Conservation (phyloP, 1,140 invertebrate genomes). For the Platyscapa corneri region DNA sequence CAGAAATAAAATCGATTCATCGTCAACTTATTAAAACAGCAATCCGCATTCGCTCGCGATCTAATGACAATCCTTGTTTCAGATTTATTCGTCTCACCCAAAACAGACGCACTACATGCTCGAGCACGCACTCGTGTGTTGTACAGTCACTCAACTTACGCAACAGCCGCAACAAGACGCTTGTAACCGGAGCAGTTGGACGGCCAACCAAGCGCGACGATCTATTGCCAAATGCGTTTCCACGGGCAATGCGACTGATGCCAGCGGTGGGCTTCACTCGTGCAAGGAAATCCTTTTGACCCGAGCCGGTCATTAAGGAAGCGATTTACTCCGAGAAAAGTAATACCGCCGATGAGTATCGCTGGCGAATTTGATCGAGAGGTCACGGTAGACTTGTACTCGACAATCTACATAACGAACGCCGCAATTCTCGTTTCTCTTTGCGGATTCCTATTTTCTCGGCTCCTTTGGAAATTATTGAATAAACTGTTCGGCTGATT, state of each 20-base stretch:
- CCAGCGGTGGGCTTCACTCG: slow-evolving; percentile 1
- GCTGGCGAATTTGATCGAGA: slow-evolving; percentile 28
- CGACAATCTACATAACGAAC: slow-evolving; percentile 23
- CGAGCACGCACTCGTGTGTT: neutral
- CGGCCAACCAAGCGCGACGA: neutral
- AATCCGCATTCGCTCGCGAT: neutral
- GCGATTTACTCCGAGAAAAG: slow-evolving; percentile 43
- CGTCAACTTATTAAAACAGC: slow-evolving; percentile 46
- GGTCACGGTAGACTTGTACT: slow-evolving; percentile 41
- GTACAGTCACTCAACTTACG: slow-evolving; percentile 6
- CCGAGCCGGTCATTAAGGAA: slow-evolving; percentile 40
- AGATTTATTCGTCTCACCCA: slow-evolving; percentile 7
- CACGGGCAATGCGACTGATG: neutral
- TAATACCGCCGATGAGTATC: slow-evolving; percentile 24
- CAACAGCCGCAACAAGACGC: neutral
- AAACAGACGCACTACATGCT: neutral
- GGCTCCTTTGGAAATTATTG: too few relatives aligned
- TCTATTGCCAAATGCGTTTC: neutral
- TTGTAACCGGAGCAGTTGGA: neutral
- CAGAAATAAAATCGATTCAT: slow-evolving; percentile 55
- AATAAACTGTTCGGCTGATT: too few relatives aligned
- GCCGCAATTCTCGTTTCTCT: neutral
- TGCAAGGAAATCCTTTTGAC: slow-evolving; percentile 36
- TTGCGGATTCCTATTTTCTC: neutral
- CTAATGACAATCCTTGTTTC: neutral